Evolutionary conservation across 2,888 invertebrate genomes (phyloP), one percentile per base, ranked within the genome.

Genomic region (Aspidiotus rigidus): DNA sequence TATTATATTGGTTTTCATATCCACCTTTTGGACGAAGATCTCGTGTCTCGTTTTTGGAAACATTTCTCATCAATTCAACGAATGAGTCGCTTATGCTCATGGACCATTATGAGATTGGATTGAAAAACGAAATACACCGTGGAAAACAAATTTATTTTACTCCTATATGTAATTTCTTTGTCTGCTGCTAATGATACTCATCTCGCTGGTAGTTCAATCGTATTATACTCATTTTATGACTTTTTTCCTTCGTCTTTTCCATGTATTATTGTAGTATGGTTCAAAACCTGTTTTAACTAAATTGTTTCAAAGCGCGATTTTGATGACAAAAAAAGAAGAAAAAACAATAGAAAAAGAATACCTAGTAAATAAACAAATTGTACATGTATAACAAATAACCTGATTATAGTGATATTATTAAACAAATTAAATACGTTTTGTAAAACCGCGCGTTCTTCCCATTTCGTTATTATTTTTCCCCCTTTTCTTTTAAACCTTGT

Each of bases 371-470:
- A 64, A 53, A 54, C 16, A 64, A 64, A 54, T 55, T 64, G 64
- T 64, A 54, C 40, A 64, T 64, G 64, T 64, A 64, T 64, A 64
- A 64, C 64, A 53, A 64, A 53, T 64, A 64, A 64, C 64, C 64
- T 40, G 55, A 57, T 49, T 64, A 64, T 55, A 64, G 64, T 64
- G 64, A 64, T 64, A 64, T 64, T 64, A 64, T 53, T 64, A 64
- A 64, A 64, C 55, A 64, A 64, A 64, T 54, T 54, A 54, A 64
- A 49, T 49, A 40, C 64, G 64, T 64, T 64, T 64, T 64, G 64
- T 64, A 64, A 11, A 39, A 28, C 39, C n/a, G 15, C 28, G 28
- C 28, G 28, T 28, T 28, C 28, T 28, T 28, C 28, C 28, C 28
- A 5, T 28, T 28, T 28, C 28, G 28, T 28, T 28, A 3, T 28